Evolutionary conservation across 2,888 invertebrate species (phyloP), one percentile per base, ranked within the genome.

Genomic region (Vanessa cardui): DNA sequence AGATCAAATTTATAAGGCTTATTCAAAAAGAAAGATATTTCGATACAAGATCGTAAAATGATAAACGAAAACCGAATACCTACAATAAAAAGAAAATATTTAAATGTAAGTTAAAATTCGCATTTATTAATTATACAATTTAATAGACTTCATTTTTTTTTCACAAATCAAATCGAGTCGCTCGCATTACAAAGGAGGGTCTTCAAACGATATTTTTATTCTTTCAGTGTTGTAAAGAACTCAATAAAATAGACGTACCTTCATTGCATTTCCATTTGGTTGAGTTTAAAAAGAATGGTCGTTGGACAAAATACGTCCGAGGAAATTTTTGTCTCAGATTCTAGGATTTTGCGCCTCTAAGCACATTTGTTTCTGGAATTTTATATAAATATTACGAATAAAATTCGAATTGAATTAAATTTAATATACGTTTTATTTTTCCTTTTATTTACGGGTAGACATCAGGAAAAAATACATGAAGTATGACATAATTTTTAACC

Each of bases 221-320:
- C 21, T 20, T 52, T 26, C 16, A 12, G 15, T 15, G 15, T 9
- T 26, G 15, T 20, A 52, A 52, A 26, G 31, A 31, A 54, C 7
- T 31, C 15, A 12, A 44, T 50, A 52, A 62, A 56, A 46, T 18
- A 21, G 16, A 26, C 31, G 18, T 47, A 26, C 33, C 56, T 26
- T 54, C 26, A 45, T 54, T 31, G 54, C n/a, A 31, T 62, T 62
- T 62, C 54, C 31, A 52, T 44, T 62, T 52, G 8, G 45, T 52
- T n/a, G 39, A 26, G 45, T 31, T 62, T 62, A 54, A 54, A 62
- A 62, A 46, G 39, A 54, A 45, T 16, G 31, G 31, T 16, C 50
- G 20, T 45, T 45, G 31, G 18, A 26, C 12, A 54, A 54, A 54
- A 54, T 18, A 46, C 46, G n/a, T 26, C 45, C 44, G 62, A 50